Conservation (phyloP, 2,113 vertebrate genomes). For the Prinia subflava region DNA sequence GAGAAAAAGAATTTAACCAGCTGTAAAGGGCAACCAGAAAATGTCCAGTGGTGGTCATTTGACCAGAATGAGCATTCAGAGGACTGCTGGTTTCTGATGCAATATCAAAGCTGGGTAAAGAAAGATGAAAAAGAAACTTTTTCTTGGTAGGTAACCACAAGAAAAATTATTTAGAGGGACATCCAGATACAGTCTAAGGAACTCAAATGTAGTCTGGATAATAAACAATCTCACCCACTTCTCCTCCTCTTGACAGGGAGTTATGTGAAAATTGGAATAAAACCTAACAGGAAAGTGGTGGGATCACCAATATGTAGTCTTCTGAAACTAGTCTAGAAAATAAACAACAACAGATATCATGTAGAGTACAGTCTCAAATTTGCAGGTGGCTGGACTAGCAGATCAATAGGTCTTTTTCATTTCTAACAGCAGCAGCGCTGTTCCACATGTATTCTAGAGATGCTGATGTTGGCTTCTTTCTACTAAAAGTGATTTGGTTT, state of each 20-base stretch:
- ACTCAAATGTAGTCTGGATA: not conserved
- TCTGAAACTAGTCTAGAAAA: not conserved
- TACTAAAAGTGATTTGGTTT: not conserved
- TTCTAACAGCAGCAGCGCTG: not conserved
- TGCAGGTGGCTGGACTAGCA: not conserved
- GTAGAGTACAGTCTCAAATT: not conserved
- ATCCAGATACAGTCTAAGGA: not conserved
- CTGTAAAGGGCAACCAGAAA: not conserved
- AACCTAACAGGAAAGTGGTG: not conserved
- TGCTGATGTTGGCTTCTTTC: constrained; percentile 10
- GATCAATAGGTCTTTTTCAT: constrained; percentile 27
- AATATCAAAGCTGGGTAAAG: not conserved
- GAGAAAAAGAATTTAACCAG: not conserved
- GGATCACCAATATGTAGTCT: not conserved
- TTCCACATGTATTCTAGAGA: not conserved
- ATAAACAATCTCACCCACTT: not conserved
- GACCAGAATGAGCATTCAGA: not conserved
- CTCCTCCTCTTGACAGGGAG: not conserved
- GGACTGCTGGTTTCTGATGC: not conserved
- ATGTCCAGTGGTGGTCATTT: not conserved
- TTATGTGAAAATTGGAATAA: not conserved
- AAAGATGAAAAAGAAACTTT: not conserved
- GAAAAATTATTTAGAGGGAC: not conserved
- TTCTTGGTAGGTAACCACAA: not conserved
- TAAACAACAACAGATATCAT: not conserved